These are phyloP conservation scores for Tupiocoris notatus DNA, from an alignment of 2,888 invertebrate genomes.

Conservation along the genomic window DNA sequence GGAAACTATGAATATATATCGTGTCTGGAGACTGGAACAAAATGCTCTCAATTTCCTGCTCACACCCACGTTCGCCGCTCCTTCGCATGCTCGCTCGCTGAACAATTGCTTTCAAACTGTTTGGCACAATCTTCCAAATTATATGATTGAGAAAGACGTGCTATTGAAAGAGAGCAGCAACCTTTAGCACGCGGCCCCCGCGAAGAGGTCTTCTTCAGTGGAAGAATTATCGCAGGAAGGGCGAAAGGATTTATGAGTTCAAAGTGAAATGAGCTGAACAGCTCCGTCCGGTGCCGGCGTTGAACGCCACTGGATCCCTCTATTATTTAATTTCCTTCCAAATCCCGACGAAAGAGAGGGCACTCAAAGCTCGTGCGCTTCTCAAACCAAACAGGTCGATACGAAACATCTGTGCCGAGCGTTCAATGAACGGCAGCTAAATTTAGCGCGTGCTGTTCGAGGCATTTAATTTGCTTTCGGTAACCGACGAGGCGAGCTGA, in stretches of 20 bases:
- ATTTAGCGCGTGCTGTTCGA: too few species aligned
- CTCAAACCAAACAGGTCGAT: not conserved
- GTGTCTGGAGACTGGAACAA: not conserved
- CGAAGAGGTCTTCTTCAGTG: too few species aligned
- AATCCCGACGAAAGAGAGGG: not conserved
- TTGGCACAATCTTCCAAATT: not conserved
- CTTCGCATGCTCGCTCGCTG: not conserved
- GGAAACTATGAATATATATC: too few species aligned
- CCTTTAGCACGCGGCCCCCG: too few species aligned
- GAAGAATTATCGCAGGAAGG: constrained; percentile 35
- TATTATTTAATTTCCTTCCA: constrained; percentile 38
- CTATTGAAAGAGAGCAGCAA: too few species aligned
- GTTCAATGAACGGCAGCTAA: too few species aligned
- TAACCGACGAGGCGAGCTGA: too few species aligned
- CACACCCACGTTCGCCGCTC: not conserved
- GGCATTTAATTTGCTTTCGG: too few species aligned
- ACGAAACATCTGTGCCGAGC: not conserved
- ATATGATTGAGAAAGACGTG: not conserved
- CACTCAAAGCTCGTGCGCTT: not conserved
- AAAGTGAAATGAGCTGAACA: constrained; percentile 39
- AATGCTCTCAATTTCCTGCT: not conserved
- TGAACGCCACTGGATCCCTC: constrained; percentile 19
- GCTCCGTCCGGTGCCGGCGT: constrained; percentile 18
- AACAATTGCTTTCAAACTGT: too few species aligned
- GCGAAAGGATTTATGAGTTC: constrained; percentile 25